These are phyloP conservation scores for Lottia scabra DNA, from an alignment of 2,888 invertebrate genomes.

Conservation along the genomic window DNA sequence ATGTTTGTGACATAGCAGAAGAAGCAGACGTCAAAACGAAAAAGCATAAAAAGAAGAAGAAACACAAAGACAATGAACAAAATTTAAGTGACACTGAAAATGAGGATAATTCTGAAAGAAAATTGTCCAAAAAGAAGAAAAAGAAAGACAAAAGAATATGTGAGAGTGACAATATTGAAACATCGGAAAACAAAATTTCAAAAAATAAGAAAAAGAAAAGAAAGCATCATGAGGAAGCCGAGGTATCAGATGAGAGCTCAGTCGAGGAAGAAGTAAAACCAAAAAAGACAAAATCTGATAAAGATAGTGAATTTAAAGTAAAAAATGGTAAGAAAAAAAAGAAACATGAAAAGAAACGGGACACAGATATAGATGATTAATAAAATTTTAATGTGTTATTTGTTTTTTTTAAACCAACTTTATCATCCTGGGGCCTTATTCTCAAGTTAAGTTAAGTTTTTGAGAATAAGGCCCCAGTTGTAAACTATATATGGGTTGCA, in stretches of 20 bases:
- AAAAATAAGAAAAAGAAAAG: constrained; percentile 1
- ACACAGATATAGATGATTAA: background rate
- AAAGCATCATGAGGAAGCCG: background rate
- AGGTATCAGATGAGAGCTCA: background rate
- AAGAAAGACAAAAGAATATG: background rate
- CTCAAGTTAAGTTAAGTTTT: no score
- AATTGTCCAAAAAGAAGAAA: background rate
- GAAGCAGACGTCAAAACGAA: no score
- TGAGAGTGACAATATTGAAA: background rate
- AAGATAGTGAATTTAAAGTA: background rate
- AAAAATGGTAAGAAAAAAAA: background rate
- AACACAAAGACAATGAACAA: background rate
- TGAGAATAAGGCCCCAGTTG: no score
- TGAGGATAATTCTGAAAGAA: background rate
- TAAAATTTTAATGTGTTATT: no score
- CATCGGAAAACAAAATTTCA: constrained; percentile 3
- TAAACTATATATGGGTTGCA: no score
- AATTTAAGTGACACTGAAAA: background rate
- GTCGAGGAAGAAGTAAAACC: background rate
- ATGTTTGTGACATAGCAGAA: no score
- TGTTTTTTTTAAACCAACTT: no score
- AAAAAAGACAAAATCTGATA: background rate
- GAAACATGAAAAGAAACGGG: background rate
- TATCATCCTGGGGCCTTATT: no score
- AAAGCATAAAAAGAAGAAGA: constrained; percentile 12